Conservation (phyloP, 1,140 invertebrate genomes). For the Aphis gossypii region DNA sequence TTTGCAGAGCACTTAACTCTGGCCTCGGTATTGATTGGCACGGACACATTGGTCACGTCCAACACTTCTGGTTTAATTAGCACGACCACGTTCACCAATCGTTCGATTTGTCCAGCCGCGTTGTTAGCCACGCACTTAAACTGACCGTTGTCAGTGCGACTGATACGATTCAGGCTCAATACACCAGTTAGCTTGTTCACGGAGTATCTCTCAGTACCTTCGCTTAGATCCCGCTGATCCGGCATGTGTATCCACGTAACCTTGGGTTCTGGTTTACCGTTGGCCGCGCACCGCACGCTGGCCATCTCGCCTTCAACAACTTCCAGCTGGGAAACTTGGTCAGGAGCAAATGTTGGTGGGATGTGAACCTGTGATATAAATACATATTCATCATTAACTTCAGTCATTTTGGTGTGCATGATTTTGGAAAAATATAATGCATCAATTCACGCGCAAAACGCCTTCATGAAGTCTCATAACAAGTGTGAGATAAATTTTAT, state of each 20-base stretch:
- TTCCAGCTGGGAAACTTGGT: constrained; percentile 68
- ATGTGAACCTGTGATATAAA: constrained; percentile 74
- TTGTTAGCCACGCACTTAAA: constrained; percentile 87
- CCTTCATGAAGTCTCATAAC: too few relatives aligned
- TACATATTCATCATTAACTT: neutral
- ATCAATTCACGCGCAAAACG: neutral
- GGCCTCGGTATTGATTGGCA: constrained; percentile 70
- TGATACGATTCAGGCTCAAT: constrained; percentile 78
- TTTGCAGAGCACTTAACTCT: constrained; percentile 77
- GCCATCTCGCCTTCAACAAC: constrained; percentile 81
- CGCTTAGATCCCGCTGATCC: constrained; percentile 69
- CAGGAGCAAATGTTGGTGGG: constrained; percentile 73
- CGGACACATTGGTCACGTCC: constrained; percentile 78
- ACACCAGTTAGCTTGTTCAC: constrained; percentile 75
- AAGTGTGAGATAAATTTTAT: too few relatives aligned
- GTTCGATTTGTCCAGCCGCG: constrained; percentile 75
- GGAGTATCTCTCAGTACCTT: constrained; percentile 74
- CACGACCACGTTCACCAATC: constrained; percentile 70
- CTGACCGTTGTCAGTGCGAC: constrained; percentile 77
- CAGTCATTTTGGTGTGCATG: neutral
- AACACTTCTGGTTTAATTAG: constrained; percentile 81
- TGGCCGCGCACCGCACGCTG: constrained; percentile 77
- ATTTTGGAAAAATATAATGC: neutral
- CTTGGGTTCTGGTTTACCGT: constrained; percentile 81
- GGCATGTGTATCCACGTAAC: constrained; percentile 77